Evolutionary conservation across 2,113 vertebrate genomes (phyloP), one percentile per base, ranked within the genome.

Genomic region (Morone saxatilis): DNA sequence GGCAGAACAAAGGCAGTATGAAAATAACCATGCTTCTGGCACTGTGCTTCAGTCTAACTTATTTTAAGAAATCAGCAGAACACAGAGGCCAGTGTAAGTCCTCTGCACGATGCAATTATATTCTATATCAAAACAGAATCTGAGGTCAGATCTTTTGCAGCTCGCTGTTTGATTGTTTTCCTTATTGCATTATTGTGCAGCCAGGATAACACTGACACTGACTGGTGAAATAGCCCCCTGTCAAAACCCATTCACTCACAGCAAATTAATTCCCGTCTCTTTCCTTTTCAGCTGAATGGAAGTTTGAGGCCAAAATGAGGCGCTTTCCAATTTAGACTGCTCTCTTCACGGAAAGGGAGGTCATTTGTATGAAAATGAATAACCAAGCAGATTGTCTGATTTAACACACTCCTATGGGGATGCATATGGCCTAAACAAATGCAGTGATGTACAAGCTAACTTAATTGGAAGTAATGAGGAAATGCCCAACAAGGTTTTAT

Each of bases 1-100:
- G 0, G 9, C 66, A 67, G 86, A 94, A 91, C 89, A 94, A 93
- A 91, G 78, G 67, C 59, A 0, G 70, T 41, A 81, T 86, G 82
- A 89, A 88, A 89, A 92, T 81, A 91, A 88, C 74, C 80, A 8
- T 10, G 84, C 88, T 88, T 76, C 81, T 87, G 80, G 82, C 73
- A 31, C 60, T 61, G 66, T 13, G 38, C 54, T 83, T 61, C 80
- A 88, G 68, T 77, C 78, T 67, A 84, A 89, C 86, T 85, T 85
- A 88, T 90, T 91, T 92, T 86, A 89, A 72, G 70, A 88, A 89
- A 88, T 87, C 88, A 86, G 84, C 85, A 89, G 71, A 90, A 90
- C 79, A 84, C 12, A 61, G 71, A 83, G 85, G 83, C 80, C 60
- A n/a, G 60, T 47, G 63, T 77, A 65, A 70, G 65, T 84, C 65